Percentiles rank a stretch among this genome's conserved stretches.
These are phyloP conservation scores for Girardinus metallicus DNA, from an alignment of 2,797 vertebrate species.

Conservation along the genomic window DNA sequence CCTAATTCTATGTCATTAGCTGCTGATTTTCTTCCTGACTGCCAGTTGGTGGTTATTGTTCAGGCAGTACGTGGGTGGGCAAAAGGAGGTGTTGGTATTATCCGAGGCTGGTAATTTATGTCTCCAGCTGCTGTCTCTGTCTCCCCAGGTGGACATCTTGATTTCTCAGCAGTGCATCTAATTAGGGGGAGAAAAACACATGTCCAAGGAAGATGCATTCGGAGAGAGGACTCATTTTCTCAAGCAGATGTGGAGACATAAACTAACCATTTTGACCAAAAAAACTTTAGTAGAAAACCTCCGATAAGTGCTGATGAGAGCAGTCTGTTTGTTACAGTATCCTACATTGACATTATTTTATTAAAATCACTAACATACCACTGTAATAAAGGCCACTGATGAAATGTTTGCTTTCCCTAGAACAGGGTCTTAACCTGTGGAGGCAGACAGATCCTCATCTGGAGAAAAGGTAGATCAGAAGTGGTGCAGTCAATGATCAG, in stretches of 20 bases:
- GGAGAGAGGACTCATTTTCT: slow-evolving; percentile 37
- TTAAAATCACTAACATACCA: neutral
- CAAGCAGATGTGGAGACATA: slow-evolving; percentile 35
- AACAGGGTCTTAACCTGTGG: neutral
- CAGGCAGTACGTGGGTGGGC: slow-evolving; percentile 61
- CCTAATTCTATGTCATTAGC: slow-evolving; percentile 75
- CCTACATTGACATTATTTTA: slow-evolving; percentile 6
- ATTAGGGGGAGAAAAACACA: slow-evolving; percentile 66
- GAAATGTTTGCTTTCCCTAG: neutral
- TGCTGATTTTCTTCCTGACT: slow-evolving; percentile 63
- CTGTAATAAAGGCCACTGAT: neutral
- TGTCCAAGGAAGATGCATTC: slow-evolving; percentile 42
- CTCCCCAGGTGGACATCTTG: slow-evolving; percentile 72
- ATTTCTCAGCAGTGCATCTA: slow-evolving; percentile 70
- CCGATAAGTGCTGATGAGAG: slow-evolving; percentile 15
- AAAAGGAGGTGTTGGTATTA: slow-evolving; percentile 57
- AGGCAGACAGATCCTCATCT: slow-evolving; percentile 5
- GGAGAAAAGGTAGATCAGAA: neutral
- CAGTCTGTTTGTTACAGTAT: slow-evolving; percentile 22
- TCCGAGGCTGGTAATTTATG: slow-evolving; percentile 74
- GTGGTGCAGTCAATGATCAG: neutral
- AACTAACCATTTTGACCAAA: slow-evolving; percentile 29
- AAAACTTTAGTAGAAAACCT: neutral
- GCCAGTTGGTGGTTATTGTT: slow-evolving; percentile 64
- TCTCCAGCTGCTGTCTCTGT: slow-evolving; percentile 65